Conservation (phyloP, 2,888 invertebrate genomes). For the Thecophora atra region DNA sequence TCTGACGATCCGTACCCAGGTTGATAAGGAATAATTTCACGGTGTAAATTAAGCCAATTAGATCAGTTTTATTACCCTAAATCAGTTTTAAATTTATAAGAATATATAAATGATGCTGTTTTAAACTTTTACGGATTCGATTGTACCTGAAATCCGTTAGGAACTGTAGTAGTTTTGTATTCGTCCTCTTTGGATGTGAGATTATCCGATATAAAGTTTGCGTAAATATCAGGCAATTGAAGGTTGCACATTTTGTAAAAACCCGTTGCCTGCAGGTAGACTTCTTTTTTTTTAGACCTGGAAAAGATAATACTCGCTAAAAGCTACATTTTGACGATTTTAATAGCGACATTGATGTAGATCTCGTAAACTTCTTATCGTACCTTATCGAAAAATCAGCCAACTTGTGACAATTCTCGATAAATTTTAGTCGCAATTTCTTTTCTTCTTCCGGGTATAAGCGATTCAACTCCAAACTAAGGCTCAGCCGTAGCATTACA, state of each 20-base stretch:
- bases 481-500: constrained; percentile 70
- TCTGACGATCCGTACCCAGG: constrained; percentile 58
- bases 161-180: constrained; percentile 18
- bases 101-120: too few relatives aligned
- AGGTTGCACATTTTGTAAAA: constrained; percentile 65
- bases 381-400: constrained; percentile 64
- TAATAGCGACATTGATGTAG: too few relatives aligned
- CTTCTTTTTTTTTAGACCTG: constrained; percentile 62
- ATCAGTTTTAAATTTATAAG: too few relatives aligned
- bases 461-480: constrained; percentile 57
- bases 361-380: too few relatives aligned
- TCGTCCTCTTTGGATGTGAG: constrained; percentile 44
- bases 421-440: constrained; percentile 54
- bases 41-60: constrained; percentile 61
- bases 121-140: too few relatives aligned
- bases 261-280: constrained; percentile 62
- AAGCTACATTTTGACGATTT: too few relatives aligned
- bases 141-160: constrained; percentile 21
- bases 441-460: constrained; percentile 52
- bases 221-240: constrained; percentile 57
- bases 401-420: constrained; percentile 59
- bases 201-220: constrained; percentile 56
- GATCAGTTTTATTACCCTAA: constrained; percentile 45
- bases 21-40: constrained; percentile 59
- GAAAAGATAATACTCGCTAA: neutral